These are phyloP conservation scores for Poeciliopsis turneri DNA, from an alignment of 2,797 vertebrate genomes.

Conservation along the genomic window DNA sequence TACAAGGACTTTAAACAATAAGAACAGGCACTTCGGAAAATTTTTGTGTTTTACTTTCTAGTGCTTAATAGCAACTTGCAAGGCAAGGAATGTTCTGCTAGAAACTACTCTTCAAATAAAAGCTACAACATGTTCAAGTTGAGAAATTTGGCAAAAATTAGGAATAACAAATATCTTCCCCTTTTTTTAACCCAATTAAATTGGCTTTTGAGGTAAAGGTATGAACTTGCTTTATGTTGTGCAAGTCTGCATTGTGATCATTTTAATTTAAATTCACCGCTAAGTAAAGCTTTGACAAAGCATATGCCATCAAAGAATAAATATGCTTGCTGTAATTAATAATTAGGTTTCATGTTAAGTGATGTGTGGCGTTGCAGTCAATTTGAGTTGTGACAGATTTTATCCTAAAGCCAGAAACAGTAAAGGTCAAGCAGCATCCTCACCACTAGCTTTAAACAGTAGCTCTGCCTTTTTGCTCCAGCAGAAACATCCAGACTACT, in stretches of 20 bases:
- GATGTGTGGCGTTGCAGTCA: neutral
- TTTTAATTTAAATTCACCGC: constrained; percentile 1
- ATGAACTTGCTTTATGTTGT: constrained; percentile 1
- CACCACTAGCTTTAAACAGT: constrained; percentile 1
- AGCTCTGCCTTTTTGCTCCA: constrained; percentile 7
- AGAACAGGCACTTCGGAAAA: neutral
- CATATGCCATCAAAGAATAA: neutral
- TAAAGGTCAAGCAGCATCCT: constrained; percentile 13
- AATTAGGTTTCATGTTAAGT: constrained; percentile 9
- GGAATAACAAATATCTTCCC: neutral
- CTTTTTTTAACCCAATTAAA: neutral
- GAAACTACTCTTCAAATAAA: neutral
- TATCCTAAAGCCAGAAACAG: constrained; percentile 8
- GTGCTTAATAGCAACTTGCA: neutral
- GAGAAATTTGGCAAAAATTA: neutral
- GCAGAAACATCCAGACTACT: constrained; percentile 14
- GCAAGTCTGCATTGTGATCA: constrained; percentile 5
- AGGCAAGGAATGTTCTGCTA: neutral
- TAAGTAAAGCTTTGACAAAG: neutral
- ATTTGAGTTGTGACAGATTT: constrained; percentile 13
- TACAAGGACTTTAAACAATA: neutral
- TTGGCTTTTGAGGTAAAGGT: constrained; percentile 15
- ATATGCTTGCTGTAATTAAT: constrained; percentile 9
- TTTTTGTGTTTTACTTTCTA: neutral
- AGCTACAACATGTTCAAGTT: neutral